These are phyloP conservation scores for Ophioninae sp. DNA, from an alignment of 2,888 invertebrate genomes.

Conservation along the genomic window DNA sequence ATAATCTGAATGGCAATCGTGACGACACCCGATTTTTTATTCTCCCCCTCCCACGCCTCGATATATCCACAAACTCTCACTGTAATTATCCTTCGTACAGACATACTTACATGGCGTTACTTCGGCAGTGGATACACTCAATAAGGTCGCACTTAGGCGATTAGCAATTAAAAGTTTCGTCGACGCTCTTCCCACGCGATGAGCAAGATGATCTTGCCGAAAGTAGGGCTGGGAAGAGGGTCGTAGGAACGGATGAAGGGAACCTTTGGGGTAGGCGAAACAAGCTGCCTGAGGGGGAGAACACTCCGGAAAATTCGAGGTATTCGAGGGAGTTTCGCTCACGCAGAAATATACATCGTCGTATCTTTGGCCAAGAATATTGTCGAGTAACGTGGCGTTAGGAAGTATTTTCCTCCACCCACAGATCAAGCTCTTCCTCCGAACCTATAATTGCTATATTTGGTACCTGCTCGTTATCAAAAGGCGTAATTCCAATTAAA, in stretches of 20 bases:
- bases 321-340: not conserved
- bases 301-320: slow-evolving; percentile 35
- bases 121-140: slow-evolving; percentile 48
- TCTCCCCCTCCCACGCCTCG: not conserved
- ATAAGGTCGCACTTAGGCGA: slow-evolving; percentile 53
- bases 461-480: not conserved
- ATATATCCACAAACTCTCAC: slow-evolving; percentile 26
- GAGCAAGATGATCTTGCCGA: slow-evolving; percentile 14
- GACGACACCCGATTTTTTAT: slow-evolving; percentile 34
- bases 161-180: slow-evolving; percentile 78
- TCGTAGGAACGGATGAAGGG: slow-evolving; percentile 2
- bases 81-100: slow-evolving; percentile 33
- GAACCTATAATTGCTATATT: slow-evolving; percentile 4
- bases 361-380: slow-evolving; percentile 68
- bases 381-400: slow-evolving; percentile 75
- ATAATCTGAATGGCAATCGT: slow-evolving; percentile 10
- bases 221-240: not conserved
- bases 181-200: slow-evolving; percentile 63
- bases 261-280: slow-evolving; percentile 25
- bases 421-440: slow-evolving; percentile 60
- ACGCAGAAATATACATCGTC: not conserved
- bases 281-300: slow-evolving; percentile 30
- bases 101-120: slow-evolving; percentile 28
- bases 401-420: slow-evolving; percentile 62
- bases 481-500: not conserved